phyloP scores from a whole-genome alignment of 2,113 vertebrate species.

The Hemiprocne comata region DNA sequence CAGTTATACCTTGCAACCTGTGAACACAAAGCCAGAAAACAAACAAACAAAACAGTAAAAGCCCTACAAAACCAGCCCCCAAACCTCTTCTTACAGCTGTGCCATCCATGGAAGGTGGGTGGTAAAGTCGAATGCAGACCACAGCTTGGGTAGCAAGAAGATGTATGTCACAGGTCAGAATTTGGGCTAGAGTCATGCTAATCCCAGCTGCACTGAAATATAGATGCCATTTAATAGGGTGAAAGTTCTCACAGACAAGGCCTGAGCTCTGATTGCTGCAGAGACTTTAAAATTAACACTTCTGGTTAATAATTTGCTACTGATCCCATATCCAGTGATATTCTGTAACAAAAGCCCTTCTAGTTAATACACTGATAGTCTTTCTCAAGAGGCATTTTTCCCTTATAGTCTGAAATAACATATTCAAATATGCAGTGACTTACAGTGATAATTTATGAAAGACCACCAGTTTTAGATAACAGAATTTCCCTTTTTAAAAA shows the following conservation, averaged over 20 bases:
- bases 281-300: not conserved
- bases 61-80: not conserved
- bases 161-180: not conserved
- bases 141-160: not conserved
- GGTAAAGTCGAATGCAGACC: not conserved
- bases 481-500: not conserved
- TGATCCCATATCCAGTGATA: not conserved
- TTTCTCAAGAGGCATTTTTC: not conserved
- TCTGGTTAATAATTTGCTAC: not conserved
- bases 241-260: not conserved
- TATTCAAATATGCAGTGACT: not conserved
- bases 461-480: not conserved
- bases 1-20: not conserved
- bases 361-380: not conserved
- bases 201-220: not conserved
- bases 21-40: not conserved
- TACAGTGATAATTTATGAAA: not conserved
- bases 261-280: not conserved
- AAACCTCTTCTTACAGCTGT: not conserved
- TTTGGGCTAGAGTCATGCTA: not conserved
- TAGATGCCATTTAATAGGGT: not conserved
- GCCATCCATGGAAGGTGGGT: fast-evolving
- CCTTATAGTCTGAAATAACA: not conserved
- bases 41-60: not conserved
- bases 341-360: not conserved